Base-by-base conservation (phyloP, 2,113 vertebrate genomes). In the Amphiprion percula region DNA sequence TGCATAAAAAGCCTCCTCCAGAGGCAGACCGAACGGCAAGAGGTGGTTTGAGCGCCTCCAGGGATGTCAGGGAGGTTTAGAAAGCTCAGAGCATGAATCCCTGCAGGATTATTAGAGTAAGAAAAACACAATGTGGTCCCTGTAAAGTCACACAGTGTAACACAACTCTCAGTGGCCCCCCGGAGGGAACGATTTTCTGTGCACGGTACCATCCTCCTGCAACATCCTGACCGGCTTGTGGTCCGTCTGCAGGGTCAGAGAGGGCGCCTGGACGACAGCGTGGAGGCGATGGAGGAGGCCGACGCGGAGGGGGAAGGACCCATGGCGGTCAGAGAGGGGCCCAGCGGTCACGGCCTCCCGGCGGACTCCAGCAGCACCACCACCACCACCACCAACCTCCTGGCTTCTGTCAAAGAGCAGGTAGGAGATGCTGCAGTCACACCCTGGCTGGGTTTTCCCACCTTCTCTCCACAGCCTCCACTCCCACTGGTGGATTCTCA, bases 371-470 rank as follows among this genome's bases (percentile, higher is more conserved):
- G 24, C 58, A 16, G 5, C 80, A 72, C 49, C 74, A 67, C 80
- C 44, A 70, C 19, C 56, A 87, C 81, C 49, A 92, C 92, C 65
- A 91, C 21, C 75, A 94, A 88, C 82, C 90, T 94, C 28, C 79
- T 94, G 84, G 92, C 92, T 8, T 93, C 92, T 15, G 93, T 94
- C 74, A 94, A 94, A 88, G 93, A 94, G 80, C 93, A 94, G 90
- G 93, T 94, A 86, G 44, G 19, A 24, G 63, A 60, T 71, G 63
- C 84, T 75, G 80, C 71, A 66, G 79, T 65, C 84, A 77, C 73
- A 62, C 41, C 68, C 73, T 33, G 46, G 23, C 15, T 23, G 39
- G n/a, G 6, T 33, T 69, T 33, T 12, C 56, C 4, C 52, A 37
- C 33, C 33, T 62, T 62, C 53, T 28, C 39, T 58, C 70, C 21